A percentile compares a stretch with the other conserved stretches of the same genome.
Evolutionary conservation across 2,113 vertebrate genomes (phyloP).

Genomic region (Corynorhinus townsendii): DNA sequence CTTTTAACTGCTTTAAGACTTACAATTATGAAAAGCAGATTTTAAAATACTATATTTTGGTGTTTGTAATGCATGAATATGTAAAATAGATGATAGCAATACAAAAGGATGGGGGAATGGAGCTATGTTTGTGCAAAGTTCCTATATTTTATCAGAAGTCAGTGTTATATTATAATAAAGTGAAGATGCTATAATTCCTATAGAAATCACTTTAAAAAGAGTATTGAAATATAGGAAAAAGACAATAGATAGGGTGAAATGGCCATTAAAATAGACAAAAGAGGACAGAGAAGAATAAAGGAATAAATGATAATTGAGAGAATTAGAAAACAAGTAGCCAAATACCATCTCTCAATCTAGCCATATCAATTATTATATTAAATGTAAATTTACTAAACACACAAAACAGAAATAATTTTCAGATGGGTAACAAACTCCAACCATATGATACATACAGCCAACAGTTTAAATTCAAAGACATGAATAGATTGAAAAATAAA

Average conservation of each 20-base stretch:
- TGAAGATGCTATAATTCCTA: background rate
- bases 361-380: background rate
- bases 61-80: background rate
- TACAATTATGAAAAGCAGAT: background rate
- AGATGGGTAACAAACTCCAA: background rate
- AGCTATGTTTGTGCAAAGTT: background rate
- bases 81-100: background rate
- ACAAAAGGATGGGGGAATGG: background rate
- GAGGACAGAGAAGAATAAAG: background rate
- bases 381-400: background rate
- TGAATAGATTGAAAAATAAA: conserved; percentile 6
- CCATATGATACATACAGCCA: background rate
- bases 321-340: background rate
- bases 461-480: background rate
- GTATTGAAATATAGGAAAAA: background rate
- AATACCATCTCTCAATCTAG: background rate
- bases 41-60: background rate
- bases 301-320: background rate
- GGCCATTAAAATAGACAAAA: background rate
- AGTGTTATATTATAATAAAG: background rate
- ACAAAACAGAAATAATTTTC: background rate
- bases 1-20: background rate
- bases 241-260: background rate
- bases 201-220: background rate
- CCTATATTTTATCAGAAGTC: background rate